Percentiles rank a stretch among this genome's conserved stretches.
phyloP scores from a whole-genome alignment of 2,888 invertebrate genomes.

The Lithophane ornitopus region DNA sequence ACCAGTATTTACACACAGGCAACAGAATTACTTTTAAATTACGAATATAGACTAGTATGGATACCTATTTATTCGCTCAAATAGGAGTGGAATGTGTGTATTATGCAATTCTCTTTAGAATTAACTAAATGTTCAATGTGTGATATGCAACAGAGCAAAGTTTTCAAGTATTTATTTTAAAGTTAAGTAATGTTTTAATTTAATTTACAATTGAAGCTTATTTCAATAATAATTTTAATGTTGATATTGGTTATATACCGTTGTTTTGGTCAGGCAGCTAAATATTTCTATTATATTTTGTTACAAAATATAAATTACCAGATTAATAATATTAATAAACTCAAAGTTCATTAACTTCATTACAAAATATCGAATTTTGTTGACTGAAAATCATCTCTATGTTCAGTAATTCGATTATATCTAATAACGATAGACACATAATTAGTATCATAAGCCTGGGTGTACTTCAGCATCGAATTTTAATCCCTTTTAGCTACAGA shows the following conservation, averaged over 20 bases:
- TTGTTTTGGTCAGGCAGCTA: background rate
- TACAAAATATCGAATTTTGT: background rate
- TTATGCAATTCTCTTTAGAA: background rate
- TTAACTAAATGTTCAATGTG: background rate
- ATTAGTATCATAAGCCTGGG: background rate
- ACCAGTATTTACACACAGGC: background rate
- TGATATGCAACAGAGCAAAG: background rate
- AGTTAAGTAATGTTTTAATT: background rate
- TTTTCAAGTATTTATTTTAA: background rate
- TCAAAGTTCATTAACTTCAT: background rate
- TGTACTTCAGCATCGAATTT: background rate
- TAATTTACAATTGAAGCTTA: background rate
- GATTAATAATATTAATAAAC: background rate
- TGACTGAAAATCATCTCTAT: background rate
- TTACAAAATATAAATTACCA: constrained; percentile 4
- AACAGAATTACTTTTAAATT: background rate
- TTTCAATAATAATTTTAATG: background rate
- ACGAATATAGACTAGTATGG: background rate
- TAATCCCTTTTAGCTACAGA: background rate
- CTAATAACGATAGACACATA: constrained; percentile 4
- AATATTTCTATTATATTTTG: background rate
- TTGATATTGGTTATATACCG: background rate
- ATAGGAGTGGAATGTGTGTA: background rate
- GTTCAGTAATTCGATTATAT: constrained; percentile 7
- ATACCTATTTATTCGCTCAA: background rate